Conservation (phyloP, 1,140 invertebrate species). For the Atopsyche davidsoni region DNA sequence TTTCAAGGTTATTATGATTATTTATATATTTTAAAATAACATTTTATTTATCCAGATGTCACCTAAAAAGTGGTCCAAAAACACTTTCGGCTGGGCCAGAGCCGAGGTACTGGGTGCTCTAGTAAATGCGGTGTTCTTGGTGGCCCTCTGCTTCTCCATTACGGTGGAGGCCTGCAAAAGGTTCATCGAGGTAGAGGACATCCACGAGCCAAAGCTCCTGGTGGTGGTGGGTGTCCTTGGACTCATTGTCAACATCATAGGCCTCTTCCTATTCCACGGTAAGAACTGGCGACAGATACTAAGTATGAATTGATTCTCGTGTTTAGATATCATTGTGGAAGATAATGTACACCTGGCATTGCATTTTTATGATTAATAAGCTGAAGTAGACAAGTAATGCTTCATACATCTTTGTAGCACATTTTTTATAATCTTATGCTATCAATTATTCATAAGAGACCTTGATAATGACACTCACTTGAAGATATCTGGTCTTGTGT, state of each 20-base stretch:
- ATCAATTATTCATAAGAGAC: no score
- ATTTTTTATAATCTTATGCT: no score
- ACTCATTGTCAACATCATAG: conserved; percentile 76
- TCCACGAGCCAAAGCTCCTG: conserved; percentile 72
- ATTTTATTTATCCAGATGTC: conserved; percentile 69
- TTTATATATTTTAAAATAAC: no score
- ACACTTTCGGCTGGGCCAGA: conserved; percentile 91
- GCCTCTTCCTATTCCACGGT: conserved; percentile 79
- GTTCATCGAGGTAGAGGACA: conserved; percentile 77
- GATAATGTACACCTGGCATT: no score
- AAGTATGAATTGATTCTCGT: conserved; percentile 2
- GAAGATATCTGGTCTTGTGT: no score
- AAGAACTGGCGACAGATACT: conserved; percentile 43
- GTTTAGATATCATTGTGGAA: not conserved
- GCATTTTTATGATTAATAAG: conserved; percentile 9
- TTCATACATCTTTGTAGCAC: no score
- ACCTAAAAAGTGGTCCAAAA: conserved; percentile 91
- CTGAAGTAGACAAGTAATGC: no score
- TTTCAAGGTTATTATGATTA: no score
- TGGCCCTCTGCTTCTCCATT: conserved; percentile 90
- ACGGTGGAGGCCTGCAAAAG: conserved; percentile 85
- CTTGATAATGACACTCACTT: no score
- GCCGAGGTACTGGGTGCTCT: conserved; percentile 91
- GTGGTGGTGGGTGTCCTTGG: conserved; percentile 73
- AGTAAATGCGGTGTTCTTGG: conserved; percentile 87